Base-by-base conservation (phyloP, 2,797 vertebrate species). In the Petrocephalus schoutedeni region DNA sequence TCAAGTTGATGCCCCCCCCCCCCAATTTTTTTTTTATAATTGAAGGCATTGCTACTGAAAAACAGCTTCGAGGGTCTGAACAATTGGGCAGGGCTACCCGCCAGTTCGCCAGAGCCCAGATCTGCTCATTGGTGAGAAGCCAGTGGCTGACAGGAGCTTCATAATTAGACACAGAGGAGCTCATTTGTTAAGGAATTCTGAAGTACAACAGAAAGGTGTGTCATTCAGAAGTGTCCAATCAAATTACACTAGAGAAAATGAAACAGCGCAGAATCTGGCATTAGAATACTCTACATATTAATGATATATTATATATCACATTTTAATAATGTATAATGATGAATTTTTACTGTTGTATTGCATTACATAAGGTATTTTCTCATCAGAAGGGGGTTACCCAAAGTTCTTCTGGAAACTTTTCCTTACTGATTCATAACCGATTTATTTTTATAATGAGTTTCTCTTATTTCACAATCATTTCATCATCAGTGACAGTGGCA, bases 161-260 rank as follows among this genome's bases (percentile, higher is more conserved):
- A 53, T 91, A 91, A 92, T 91, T 90, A 89, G 88, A 86, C 90
- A 90, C 91, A 88, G 90, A 90, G 88, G 89, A 90, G 56, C 90
- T 90, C 87, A 87, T 91, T 91, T 91, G 89, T 89, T 87, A 86
- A 89, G 89, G 86, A 89, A 87, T 89, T 89, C 85, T 8, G 88
- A 36, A 87, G 86, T 58, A 89, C 57, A 23, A 86, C 51, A 36
- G 53, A 21, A 64, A 86, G 21, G 85, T 51, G 36, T 64, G 9
- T 86, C 58, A 59, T 12, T 86, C 58, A 83, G 54, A 87, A 82
- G 14, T 82, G 88, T 58, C 16, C 19, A 1, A 21, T 58, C 71
- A 89, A 87, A 77, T 89, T 61, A 90, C 89, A 58, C 41, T 23
- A 28, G 80, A 77, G 87, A 32, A 61, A n/a, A 45, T 32, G 80